phyloP scores from a whole-genome alignment of 35 echinoderm and acorn worm species.

The Apostichopus parvimensis region DNA sequence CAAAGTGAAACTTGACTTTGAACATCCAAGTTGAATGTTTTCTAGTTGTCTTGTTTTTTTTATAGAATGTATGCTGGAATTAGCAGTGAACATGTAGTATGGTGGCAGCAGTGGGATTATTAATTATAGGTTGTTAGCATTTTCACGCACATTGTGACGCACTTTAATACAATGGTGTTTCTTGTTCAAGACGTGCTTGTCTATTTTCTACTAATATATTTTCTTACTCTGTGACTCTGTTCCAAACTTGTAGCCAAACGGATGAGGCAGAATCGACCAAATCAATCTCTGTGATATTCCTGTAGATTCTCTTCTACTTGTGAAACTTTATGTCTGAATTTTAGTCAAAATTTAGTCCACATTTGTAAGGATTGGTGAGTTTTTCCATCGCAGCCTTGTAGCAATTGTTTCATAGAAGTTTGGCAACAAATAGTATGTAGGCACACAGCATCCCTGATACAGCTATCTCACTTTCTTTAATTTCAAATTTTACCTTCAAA shows the following conservation, averaged over 20 bases:
- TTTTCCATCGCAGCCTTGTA: too few relatives aligned
- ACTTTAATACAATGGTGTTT: constrained; percentile 3
- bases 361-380: not conserved
- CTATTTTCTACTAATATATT: constrained; percentile 25
- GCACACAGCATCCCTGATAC: too few relatives aligned
- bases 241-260: not conserved
- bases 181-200: not conserved
- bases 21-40: not conserved
- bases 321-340: too few relatives aligned
- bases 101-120: constrained; percentile 40
- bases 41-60: not conserved
- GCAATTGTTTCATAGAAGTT: too few relatives aligned
- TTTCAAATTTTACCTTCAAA: too few relatives aligned
- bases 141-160: constrained; percentile 27
- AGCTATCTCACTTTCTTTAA: too few relatives aligned
- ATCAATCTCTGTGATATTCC: not conserved
- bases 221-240: not conserved
- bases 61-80: not conserved
- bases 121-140: not conserved
- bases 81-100: not conserved
- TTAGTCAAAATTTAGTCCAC: not conserved
- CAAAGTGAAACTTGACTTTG: not conserved
- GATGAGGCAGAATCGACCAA: not conserved
- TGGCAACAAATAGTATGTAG: too few relatives aligned
- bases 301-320: too few relatives aligned